Base-by-base conservation (phyloP, 1,140 invertebrate genomes). In the Heliconius melpomene region DNA sequence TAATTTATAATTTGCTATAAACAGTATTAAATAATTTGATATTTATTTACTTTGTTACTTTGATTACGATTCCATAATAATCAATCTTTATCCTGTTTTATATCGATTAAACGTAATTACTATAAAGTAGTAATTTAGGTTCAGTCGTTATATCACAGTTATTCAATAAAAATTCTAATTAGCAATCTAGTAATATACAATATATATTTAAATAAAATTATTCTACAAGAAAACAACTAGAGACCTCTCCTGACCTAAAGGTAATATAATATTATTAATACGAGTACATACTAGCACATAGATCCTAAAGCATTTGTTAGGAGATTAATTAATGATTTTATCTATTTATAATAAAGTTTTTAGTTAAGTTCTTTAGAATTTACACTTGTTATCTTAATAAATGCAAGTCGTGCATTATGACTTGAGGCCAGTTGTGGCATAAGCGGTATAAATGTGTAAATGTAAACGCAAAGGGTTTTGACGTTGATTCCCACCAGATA, bases 81-180 rank as follows among this genome's bases (percentile, higher is more conserved):
- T 66, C 29, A n/a, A 66, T 66, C 26, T 29, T 26, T n/a, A 66
- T 66, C 60, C 60, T 29, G 26, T 7, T 66, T 66, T 26, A 26
- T 29, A 9, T 66, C 11, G 5, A 26, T 26, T 29, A 26, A 66
- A 26, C 60, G 13, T 66, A 29, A 66, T 66, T 16, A 20, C 50
- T 23, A 29, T 66, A 66, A 66, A 66, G 23, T 66, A 66, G 26
- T 29, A 66, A 66, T 66, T 66, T 66, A 66, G n/a, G 54, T 9
- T 6, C 11, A 66, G 60, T 66, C 54, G 54, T 5, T 57, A 23
- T 11, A 57, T n/a, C n/a, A n/a, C 3, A 46, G 40, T 3, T 57
- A 9, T 57, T 23, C 54, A 57, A 23, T 57, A 57, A 57, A 23
- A 57, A 16, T 1, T 16, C 3, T 66, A 66, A 66, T 26, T n/a